These are phyloP conservation scores for Coranthus polyacanthus DNA, from an alignment of 2,797 vertebrate genomes.

Conservation along the genomic window DNA sequence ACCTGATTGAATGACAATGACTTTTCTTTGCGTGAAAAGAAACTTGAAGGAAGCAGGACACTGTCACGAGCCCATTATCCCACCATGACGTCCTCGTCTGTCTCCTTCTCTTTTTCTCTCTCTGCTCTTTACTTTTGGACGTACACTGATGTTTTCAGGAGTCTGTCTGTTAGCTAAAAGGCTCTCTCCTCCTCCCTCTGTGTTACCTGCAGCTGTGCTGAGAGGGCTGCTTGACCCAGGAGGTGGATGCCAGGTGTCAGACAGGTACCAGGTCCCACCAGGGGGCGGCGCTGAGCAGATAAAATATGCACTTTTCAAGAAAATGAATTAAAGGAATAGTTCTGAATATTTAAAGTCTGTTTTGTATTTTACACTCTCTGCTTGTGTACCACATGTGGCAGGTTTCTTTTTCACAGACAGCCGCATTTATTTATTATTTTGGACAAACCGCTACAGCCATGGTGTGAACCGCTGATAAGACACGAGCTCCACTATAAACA, in stretches of 20 bases:
- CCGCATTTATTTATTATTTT: neutral
- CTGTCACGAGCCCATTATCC: neutral
- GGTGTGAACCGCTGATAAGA: too few relatives aligned
- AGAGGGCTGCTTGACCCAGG: conserved; percentile 62
- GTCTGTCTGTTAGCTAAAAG: conserved; percentile 63
- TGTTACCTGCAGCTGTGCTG: conserved; percentile 72
- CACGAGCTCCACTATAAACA: too few relatives aligned
- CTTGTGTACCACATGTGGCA: neutral
- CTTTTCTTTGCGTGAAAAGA: conserved; percentile 43
- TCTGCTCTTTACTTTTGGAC: conserved; percentile 35
- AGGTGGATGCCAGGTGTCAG: conserved; percentile 71
- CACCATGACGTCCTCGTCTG: conserved; percentile 20
- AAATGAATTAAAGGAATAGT: conserved; percentile 50
- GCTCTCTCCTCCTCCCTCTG: conserved; percentile 66
- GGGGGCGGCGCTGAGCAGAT: conserved; percentile 35
- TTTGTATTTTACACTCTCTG: conserved; percentile 32
- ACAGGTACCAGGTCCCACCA: conserved; percentile 69
- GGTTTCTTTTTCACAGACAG: conserved; percentile 32
- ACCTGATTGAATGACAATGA: conserved; percentile 66
- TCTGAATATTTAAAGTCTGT: conserved; percentile 41
- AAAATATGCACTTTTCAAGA: conserved; percentile 33
- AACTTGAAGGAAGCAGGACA: conserved; percentile 44
- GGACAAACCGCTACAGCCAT: conserved; percentile 1
- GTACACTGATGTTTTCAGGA: conserved; percentile 28
- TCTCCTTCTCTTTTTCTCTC: conserved; percentile 36